Percentiles rank a stretch among this genome's conserved stretches.
Evolutionary conservation across 1,140 invertebrate genomes (phyloP).

Genomic region (Bicyclus anynana): DNA sequence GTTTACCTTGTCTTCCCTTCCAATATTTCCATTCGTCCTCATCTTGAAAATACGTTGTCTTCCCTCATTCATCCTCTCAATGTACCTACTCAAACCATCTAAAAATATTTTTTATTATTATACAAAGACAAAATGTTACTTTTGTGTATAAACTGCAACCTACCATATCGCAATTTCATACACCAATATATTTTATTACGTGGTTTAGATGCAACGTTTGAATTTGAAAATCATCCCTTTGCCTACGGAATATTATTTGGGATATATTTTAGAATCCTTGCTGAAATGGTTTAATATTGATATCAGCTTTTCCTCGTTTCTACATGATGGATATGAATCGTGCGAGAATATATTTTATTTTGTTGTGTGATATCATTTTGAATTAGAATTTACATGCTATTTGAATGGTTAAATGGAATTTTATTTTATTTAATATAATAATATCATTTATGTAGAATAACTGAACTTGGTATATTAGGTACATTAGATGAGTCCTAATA

Average conservation of each 20-base stretch:
- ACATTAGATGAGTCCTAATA: no score
- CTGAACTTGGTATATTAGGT: no score
- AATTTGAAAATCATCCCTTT: constrained; percentile 24
- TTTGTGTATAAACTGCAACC: not conserved
- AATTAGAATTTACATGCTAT: no score
- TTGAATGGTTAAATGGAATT: no score
- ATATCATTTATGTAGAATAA: no score
- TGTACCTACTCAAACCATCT: no score
- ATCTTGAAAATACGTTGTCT: no score
- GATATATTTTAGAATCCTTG: constrained; percentile 1
- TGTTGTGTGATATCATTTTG: not conserved
- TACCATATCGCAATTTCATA: constrained; percentile 2
- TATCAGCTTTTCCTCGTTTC: not conserved
- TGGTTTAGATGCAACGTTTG: constrained; percentile 19
- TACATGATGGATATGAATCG: not conserved
- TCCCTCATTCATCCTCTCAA: no score
- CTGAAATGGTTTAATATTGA: constrained; percentile 8
- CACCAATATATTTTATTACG: constrained; percentile 21
- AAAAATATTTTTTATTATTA: not conserved
- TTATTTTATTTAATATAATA: no score
- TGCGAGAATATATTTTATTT: not conserved
- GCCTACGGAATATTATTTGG: constrained; percentile 14
- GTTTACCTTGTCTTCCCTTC: no score
- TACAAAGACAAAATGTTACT: not conserved
- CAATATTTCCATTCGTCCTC: no score